Evolutionary conservation across 2,797 vertebrate genomes (phyloP), one percentile per base, ranked within the genome.

Genomic region (Rhinella marina): DNA sequence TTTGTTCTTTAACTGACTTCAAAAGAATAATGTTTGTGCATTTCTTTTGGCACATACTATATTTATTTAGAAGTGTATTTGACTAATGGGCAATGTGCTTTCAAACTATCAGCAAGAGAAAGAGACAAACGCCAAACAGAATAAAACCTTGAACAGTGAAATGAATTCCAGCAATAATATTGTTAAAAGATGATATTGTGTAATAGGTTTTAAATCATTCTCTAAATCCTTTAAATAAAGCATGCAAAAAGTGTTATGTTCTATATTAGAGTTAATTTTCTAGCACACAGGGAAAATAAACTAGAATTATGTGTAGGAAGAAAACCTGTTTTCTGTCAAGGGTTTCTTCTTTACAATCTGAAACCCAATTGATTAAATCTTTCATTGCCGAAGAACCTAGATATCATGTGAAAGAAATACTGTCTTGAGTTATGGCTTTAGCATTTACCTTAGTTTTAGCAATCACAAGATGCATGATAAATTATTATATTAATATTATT

Each of bases 311-410:
- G 84, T 86, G 88, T 89, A 52, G 88, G 84, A 86, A 66, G 84
- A 57, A 86, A 89, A 82, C 78, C 84, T 89, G 84, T 86, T 82
- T 89, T 82, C 88, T 82, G 84, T 89, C 59, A 89, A 86, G 84
- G 19, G 80, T 86, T 86, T 89, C 78, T 89, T 32, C 54, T 56
- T 68, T 61, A 61, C 88, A 70, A 61, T 66, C 29, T 50, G 72
- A 89, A 86, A 89, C 50, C 17, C 79, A 86, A 86, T 89, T 88
- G 85, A 88, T 88, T 81, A 75, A 72, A 76, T 81, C 54, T 17
- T 50, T 84, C 76, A 85, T 66, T 73, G 82, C 66, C 11, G 48
- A 81, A 73, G 54, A 81, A 79, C 77, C 68, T 73, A 85, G 56
- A 81, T 66, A 88, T 88, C 82, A 80, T 32, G 52, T 72, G 21